Evolutionary conservation across 2,113 vertebrate genomes (phyloP).

Genomic region (Anas platyrhynchos): DNA sequence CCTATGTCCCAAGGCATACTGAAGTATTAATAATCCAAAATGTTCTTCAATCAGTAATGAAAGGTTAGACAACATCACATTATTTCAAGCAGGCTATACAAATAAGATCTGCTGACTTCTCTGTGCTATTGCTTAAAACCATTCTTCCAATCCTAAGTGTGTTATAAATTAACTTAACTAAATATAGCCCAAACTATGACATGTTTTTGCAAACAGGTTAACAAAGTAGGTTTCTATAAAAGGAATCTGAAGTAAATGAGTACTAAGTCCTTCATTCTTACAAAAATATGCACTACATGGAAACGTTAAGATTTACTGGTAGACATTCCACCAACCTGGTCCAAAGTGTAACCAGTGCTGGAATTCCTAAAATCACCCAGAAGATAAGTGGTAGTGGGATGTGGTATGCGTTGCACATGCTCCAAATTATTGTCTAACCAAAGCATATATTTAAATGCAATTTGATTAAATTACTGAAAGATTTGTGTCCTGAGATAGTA

Average conservation of each 20-base stretch:
- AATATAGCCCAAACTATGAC: slow-evolving; percentile 3
- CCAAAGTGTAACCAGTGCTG: slow-evolving; percentile 14
- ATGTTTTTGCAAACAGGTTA: slow-evolving; percentile 22
- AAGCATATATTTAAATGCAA: neutral
- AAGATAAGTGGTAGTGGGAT: slow-evolving; percentile 1
- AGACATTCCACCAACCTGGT: slow-evolving; percentile 2
- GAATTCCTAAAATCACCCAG: neutral
- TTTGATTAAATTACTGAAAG: neutral
- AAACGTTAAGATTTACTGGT: slow-evolving; percentile 28
- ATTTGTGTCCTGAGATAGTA: neutral
- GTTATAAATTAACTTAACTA: slow-evolving; percentile 10
- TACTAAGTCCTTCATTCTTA: slow-evolving; percentile 33
- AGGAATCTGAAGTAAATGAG: neutral
- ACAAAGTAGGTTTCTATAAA: slow-evolving; percentile 4
- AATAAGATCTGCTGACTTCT: neutral
- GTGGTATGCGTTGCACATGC: neutral
- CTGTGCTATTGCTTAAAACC: neutral
- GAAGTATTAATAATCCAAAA: neutral
- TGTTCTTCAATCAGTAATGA: neutral
- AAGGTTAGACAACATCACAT: neutral
- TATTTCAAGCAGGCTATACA: neutral
- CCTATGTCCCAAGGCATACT: neutral
- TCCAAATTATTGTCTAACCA: neutral
- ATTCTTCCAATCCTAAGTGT: neutral
- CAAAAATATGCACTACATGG: neutral